Evolutionary conservation across 2,797 vertebrate species (phyloP), one percentile per base, ranked within the genome.

Genomic region (Manis crassicaudata): DNA sequence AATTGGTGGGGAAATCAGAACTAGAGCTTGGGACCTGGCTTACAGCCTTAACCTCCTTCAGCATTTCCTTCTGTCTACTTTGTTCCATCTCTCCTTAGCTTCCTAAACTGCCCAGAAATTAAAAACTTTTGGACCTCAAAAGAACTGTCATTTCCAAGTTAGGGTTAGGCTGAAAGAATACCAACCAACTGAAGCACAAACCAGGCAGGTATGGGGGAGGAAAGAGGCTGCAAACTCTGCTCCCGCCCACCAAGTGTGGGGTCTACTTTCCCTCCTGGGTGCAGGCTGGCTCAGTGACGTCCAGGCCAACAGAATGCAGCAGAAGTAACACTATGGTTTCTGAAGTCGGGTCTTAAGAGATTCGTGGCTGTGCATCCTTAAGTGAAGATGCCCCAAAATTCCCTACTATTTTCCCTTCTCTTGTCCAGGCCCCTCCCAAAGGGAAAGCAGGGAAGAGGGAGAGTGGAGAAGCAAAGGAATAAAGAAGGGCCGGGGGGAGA

Each of bases 391-490:
- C n/a, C 25, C 56, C 29, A 50, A 65, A 88, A 60, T 63, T 80
- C 13, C 50, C 72, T 68, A 37, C 46, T 80, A 56, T 46, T 87
- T 96, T 86, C 85, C n/a, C 70, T 94, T 92, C 52, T 93, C 63
- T 93, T 56, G 25, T 43, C 87, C 17, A 83, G 65, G 7, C 8
- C 25, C 40, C 5, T 21, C 35, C 50, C 35, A 18, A 35, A 92
- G 37, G 23, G 7, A 70, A 86, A 95, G 56, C 3, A 87, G 43
- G 23, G n/a, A 89, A 85, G 29, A 67, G 52, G 7, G 80, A 95
- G 56, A 83, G 70, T 25, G 20, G 2, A 40, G 35, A 70, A 96
- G 52, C 3, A 67, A 85, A 80, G 25, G 21, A 25, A 75, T 46
- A 58, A 90, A 29, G 35, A 75, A 46, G 27, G 10, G 40, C 35